Percentiles rank a stretch among this genome's conserved stretches.
Conservation (phyloP, 2,797 vertebrate genomes). For the Streptopelia turtur region DNA sequence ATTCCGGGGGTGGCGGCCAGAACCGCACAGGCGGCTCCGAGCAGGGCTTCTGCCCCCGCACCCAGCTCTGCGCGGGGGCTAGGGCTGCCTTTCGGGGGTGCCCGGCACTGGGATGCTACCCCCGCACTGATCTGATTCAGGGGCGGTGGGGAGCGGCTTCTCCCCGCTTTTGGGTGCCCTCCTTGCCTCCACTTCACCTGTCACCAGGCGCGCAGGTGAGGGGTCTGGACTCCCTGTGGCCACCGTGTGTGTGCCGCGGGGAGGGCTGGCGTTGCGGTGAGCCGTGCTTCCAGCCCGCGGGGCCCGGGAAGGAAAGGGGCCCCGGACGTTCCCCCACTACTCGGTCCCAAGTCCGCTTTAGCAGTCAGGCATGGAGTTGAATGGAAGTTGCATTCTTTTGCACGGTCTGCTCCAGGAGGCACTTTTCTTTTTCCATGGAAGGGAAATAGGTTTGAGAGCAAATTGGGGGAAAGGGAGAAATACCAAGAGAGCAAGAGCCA, state of each 20-base stretch:
- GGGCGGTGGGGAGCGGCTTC: background rate
- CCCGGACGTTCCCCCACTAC: background rate
- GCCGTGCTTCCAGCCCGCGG: background rate
- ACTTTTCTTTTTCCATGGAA: constrained; percentile 65
- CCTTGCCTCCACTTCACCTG: constrained; percentile 36
- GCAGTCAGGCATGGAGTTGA: constrained; percentile 63
- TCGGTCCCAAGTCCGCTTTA: constrained; percentile 52
- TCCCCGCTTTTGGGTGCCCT: background rate
- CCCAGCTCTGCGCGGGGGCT: background rate
- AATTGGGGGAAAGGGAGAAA: constrained; percentile 72
- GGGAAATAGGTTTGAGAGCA: constrained; percentile 72
- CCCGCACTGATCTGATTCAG: background rate
- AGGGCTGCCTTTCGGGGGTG: background rate
- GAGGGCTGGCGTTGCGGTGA: background rate
- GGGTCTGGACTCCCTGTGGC: background rate
- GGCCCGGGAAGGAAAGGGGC: constrained; percentile 10
- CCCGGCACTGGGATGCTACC: background rate
- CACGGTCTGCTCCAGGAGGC: constrained; percentile 57
- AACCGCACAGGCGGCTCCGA: background rate
- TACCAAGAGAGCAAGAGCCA: constrained; percentile 63
- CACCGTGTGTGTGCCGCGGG: background rate
- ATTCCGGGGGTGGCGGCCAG: too few relatives aligned
- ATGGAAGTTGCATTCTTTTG: constrained; percentile 73
- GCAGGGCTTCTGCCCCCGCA: background rate
- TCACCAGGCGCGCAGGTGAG: background rate